These are phyloP conservation scores for Oreortyx pictus DNA, from an alignment of 2,797 vertebrate genomes.

Conservation along the genomic window DNA sequence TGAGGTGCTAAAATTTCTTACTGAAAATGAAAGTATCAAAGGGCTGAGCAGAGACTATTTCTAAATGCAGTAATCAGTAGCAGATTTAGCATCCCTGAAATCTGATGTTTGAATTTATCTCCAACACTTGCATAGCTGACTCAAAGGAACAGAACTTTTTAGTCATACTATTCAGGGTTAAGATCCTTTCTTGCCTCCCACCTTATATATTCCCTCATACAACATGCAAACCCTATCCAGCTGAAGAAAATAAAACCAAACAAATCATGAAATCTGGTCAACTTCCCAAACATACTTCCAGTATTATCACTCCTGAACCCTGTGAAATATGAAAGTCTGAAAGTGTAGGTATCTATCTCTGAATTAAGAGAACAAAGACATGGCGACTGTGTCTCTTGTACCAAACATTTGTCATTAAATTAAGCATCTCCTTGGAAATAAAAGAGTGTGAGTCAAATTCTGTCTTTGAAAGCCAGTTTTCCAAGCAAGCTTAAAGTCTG, in stretches of 20 bases:
- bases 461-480: background rate
- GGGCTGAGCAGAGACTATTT: background rate
- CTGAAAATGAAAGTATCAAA: background rate
- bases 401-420: background rate
- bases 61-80: background rate
- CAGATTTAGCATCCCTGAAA: background rate
- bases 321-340: background rate
- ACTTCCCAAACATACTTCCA: background rate
- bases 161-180: background rate
- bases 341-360: background rate
- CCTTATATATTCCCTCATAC: background rate
- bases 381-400: rapidly evolving
- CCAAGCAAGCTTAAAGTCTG: background rate
- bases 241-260: background rate
- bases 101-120: background rate
- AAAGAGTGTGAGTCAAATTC: background rate
- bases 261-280: background rate
- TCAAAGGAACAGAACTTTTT: background rate
- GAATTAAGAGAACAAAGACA: background rate
- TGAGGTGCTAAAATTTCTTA: background rate
- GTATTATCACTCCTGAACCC: background rate
- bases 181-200: background rate
- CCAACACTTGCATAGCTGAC: background rate
- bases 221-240: background rate
- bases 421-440: background rate